Percentiles rank a stretch among this genome's conserved stretches.
Evolutionary conservation across 2,888 invertebrate species (phyloP).

Genomic region (Tetramorium bicarinatum): DNA sequence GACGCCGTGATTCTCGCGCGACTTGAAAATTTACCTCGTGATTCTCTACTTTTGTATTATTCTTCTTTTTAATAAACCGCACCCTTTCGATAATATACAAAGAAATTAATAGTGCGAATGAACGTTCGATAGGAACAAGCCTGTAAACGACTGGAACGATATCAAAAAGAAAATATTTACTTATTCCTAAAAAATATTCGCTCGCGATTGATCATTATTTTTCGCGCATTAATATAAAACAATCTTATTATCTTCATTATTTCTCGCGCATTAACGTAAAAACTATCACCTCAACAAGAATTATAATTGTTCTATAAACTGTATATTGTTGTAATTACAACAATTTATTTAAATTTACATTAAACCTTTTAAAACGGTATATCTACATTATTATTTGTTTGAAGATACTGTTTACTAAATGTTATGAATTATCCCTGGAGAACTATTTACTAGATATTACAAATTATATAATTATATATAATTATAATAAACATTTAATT

Average conservation of each 20-base stretch:
- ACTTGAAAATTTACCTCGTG: constrained; percentile 22
- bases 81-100: background rate
- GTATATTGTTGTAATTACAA: background rate
- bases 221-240: background rate
- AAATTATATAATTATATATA: constrained; percentile 5
- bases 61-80: background rate
- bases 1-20: background rate
- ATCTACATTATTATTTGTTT: background rate
- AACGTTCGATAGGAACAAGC: background rate
- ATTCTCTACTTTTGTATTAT: background rate
- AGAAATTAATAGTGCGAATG: constrained; percentile 10
- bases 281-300: background rate
- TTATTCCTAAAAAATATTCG: background rate
- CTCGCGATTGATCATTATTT: background rate
- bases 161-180: background rate
- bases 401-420: constrained; percentile 7
- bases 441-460: background rate
- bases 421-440: background rate
- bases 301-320: background rate
- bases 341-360: constrained; percentile 3
- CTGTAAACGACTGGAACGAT: background rate
- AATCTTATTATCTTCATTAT: background rate
- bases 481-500: constrained; percentile 10
- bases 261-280: background rate
- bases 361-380: background rate